A percentile compares a stretch with the other conserved stretches of the same genome.
phyloP scores from a whole-genome alignment of 2,888 invertebrate genomes.

The Pocota personata region DNA sequence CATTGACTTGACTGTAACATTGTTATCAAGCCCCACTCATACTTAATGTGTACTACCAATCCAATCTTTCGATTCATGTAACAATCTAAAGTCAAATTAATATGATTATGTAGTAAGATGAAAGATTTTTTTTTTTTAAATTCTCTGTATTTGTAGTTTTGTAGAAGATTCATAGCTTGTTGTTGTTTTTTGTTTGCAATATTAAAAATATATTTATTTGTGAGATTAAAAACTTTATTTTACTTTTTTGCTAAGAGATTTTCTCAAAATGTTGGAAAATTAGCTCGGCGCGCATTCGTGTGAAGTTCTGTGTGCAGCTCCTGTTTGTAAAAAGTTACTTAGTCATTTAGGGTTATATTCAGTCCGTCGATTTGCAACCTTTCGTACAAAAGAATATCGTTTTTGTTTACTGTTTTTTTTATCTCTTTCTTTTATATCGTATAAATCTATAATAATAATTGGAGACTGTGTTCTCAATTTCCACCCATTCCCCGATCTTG shows the following conservation, averaged over 20 bases:
- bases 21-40: constrained; percentile 41
- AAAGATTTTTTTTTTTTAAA: neutral
- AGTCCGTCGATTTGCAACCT: constrained; percentile 70
- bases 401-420: constrained; percentile 37
- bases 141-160: neutral
- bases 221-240: constrained; percentile 14
- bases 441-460: constrained; percentile 54
- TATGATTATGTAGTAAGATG: constrained; percentile 33
- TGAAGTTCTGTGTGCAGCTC: constrained; percentile 40
- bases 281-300: constrained; percentile 23
- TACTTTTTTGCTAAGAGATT: neutral
- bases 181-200: constrained; percentile 38
- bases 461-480: constrained; percentile 19
- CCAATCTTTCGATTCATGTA: constrained; percentile 28
- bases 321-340: constrained; percentile 59
- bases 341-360: constrained; percentile 57
- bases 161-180: constrained; percentile 37
- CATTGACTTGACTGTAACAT: neutral
- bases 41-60: neutral
- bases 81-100: constrained; percentile 8
- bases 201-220: constrained; percentile 66
- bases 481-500: neutral
- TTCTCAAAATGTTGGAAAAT: constrained; percentile 8
- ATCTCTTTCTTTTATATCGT: constrained; percentile 21
- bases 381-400: constrained; percentile 65